A percentile compares a stretch with the other conserved stretches of the same genome.
Evolutionary conservation across 2,888 invertebrate genomes (phyloP).

Genomic region (Ctena decussata): DNA sequence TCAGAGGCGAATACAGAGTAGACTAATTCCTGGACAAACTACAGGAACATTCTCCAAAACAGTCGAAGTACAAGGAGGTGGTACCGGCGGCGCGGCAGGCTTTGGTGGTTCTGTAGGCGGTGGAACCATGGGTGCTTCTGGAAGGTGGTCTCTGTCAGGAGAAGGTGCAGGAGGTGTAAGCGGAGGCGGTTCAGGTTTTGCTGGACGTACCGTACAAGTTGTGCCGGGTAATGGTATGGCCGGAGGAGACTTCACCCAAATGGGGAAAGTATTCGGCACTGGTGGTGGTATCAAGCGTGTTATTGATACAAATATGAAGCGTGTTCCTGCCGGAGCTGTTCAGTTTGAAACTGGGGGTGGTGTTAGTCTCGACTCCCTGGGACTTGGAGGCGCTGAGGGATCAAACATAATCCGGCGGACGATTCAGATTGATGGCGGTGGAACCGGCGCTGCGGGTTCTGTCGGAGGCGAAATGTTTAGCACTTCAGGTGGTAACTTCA

Average conservation of each 20-base stretch:
- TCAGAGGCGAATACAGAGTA: neutral
- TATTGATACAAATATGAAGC: slow-evolving; percentile 60
- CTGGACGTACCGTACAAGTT: neutral
- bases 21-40: neutral
- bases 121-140: slow-evolving; percentile 13
- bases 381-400: slow-evolving; percentile 60
- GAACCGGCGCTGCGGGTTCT: neutral
- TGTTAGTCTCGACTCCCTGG: slow-evolving; percentile 51
- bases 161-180: neutral
- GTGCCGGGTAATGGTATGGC: slow-evolving; percentile 37
- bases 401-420: slow-evolving; percentile 56
- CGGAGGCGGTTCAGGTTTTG: slow-evolving; percentile 3
- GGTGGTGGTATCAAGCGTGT: slow-evolving; percentile 58
- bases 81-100: neutral
- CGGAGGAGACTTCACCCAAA: slow-evolving; percentile 56
- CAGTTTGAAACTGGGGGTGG: slow-evolving; percentile 51
- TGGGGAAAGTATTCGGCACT: slow-evolving; percentile 50
- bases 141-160: slow-evolving; percentile 6
- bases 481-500: neutral
- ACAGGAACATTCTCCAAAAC: neutral
- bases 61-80: neutral
- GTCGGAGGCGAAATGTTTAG: neutral
- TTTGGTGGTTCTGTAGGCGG: slow-evolving; percentile 8
- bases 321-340: slow-evolving; percentile 52
- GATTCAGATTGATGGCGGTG: neutral